These are phyloP conservation scores for Cyprinodon brontotheroides DNA, from an alignment of 2,113 vertebrate species.

Conservation along the genomic window DNA sequence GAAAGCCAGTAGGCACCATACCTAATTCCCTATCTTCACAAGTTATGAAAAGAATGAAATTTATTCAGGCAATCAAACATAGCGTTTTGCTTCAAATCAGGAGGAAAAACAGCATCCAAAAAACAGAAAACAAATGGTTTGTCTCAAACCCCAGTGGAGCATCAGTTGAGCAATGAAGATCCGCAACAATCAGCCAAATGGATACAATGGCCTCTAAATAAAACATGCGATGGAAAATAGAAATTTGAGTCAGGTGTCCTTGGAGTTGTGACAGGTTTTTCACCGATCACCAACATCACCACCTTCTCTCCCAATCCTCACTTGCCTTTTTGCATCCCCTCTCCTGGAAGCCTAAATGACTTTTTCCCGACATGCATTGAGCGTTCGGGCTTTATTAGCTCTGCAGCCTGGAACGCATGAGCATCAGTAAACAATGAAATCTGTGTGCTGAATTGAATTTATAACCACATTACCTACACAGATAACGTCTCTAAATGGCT, in stretches of 20 bases:
- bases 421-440: slow-evolving; percentile 94
- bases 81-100: background rate
- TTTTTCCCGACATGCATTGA: slow-evolving; percentile 86
- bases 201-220: slow-evolving; percentile 78
- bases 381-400: slow-evolving; percentile 84
- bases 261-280: slow-evolving; percentile 71
- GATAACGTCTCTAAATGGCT: slow-evolving; percentile 94
- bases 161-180: slow-evolving; percentile 61
- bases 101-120: slow-evolving; percentile 12
- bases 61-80: slow-evolving; percentile 11
- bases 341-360: slow-evolving; percentile 87
- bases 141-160: slow-evolving; percentile 39
- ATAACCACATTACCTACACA: slow-evolving; percentile 94
- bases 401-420: slow-evolving; percentile 77
- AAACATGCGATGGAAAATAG: slow-evolving; percentile 71
- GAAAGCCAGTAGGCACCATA: slow-evolving; percentile 49
- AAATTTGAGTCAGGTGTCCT: slow-evolving; percentile 72
- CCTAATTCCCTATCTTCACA: slow-evolving; percentile 60
- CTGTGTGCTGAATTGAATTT: slow-evolving; percentile 91
- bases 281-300: slow-evolving; percentile 7
- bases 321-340: slow-evolving; percentile 75
- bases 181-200: slow-evolving; percentile 70
- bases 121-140: slow-evolving; percentile 16
- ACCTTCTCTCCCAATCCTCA: background rate
- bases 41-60: slow-evolving; percentile 18